A percentile compares a stretch with the other conserved stretches of the same genome.
These are phyloP conservation scores for Diloba caeruleocephala DNA, from an alignment of 2,888 invertebrate genomes.

Conservation along the genomic window DNA sequence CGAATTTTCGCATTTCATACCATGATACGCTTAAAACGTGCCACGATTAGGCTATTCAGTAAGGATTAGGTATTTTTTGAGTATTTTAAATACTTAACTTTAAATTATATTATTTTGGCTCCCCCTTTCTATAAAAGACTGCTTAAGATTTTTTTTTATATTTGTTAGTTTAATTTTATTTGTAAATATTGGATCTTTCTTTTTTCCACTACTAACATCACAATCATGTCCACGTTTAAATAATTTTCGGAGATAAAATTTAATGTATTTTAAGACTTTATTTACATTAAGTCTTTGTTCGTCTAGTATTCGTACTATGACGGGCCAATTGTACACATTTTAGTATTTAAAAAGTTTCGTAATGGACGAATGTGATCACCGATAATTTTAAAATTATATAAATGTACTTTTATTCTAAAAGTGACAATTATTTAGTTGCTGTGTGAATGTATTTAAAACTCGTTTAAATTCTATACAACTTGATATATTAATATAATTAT, in stretches of 20 bases:
- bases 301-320: not conserved
- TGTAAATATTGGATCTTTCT: slow-evolving; percentile 47
- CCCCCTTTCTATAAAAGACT: slow-evolving; percentile 45
- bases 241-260: slow-evolving; percentile 31
- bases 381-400: slow-evolving; percentile 61
- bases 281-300: slow-evolving; percentile 3
- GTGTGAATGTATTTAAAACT: slow-evolving; percentile 32
- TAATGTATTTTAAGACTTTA: slow-evolving; percentile 34
- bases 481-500: too few species aligned
- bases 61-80: slow-evolving; percentile 40
- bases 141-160: slow-evolving; percentile 41
- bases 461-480: too few species aligned
- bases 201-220: slow-evolving; percentile 52
- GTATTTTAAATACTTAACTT: slow-evolving; percentile 53
- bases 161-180: slow-evolving; percentile 50
- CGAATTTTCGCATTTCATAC: slow-evolving; percentile 15
- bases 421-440: slow-evolving; percentile 50
- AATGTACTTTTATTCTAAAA: slow-evolving; percentile 42
- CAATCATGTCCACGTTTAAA: slow-evolving; percentile 40
- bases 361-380: slow-evolving; percentile 84
- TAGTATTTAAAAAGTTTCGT: slow-evolving; percentile 47
- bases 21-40: slow-evolving; percentile 55
- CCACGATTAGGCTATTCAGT: slow-evolving; percentile 51
- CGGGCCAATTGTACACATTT: slow-evolving; percentile 14
- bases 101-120: slow-evolving; percentile 44